A percentile compares a stretch with the other conserved stretches of the same genome.
phyloP scores from a whole-genome alignment of 2,888 invertebrate species.

The Thumatha senex region DNA sequence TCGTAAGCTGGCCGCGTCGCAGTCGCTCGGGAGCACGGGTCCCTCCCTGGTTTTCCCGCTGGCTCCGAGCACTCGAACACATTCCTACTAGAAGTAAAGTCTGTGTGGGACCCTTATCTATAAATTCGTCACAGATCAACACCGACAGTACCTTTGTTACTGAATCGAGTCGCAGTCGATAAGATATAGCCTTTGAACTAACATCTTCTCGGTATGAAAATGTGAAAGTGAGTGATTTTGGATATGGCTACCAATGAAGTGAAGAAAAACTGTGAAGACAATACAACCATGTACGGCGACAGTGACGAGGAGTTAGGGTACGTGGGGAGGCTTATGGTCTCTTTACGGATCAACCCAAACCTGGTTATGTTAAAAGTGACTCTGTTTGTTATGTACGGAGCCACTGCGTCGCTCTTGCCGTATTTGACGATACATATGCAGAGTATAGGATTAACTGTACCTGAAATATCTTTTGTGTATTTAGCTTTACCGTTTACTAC shows the following conservation, averaged over 20 bases:
- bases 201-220: constrained; percentile 61
- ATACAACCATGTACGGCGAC: constrained; percentile 72
- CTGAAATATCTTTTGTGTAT: constrained; percentile 94
- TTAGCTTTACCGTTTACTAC: constrained; percentile 93
- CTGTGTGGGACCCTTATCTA: constrained; percentile 55
- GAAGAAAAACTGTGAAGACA: constrained; percentile 77
- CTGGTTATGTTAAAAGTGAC: constrained; percentile 92
- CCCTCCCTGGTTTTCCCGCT: constrained; percentile 63
- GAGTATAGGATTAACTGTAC: constrained; percentile 92
- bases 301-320: constrained; percentile 63
- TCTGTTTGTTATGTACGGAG: constrained; percentile 92
- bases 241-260: constrained; percentile 66
- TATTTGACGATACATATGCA: constrained; percentile 96
- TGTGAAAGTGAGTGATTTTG: constrained; percentile 50
- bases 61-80: constrained; percentile 45
- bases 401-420: constrained; percentile 92
- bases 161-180: constrained; percentile 72
- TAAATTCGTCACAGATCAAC: constrained; percentile 59
- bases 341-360: constrained; percentile 88
- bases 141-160: constrained; percentile 50
- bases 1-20: constrained; percentile 59
- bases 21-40: constrained; percentile 74
- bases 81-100: constrained; percentile 19
- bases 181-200: constrained; percentile 66
- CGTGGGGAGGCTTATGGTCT: constrained; percentile 72